Percentiles rank a stretch among this genome's conserved stretches.
Conservation (phyloP, 2,888 invertebrate species). For the Hemaris fuciformis region DNA sequence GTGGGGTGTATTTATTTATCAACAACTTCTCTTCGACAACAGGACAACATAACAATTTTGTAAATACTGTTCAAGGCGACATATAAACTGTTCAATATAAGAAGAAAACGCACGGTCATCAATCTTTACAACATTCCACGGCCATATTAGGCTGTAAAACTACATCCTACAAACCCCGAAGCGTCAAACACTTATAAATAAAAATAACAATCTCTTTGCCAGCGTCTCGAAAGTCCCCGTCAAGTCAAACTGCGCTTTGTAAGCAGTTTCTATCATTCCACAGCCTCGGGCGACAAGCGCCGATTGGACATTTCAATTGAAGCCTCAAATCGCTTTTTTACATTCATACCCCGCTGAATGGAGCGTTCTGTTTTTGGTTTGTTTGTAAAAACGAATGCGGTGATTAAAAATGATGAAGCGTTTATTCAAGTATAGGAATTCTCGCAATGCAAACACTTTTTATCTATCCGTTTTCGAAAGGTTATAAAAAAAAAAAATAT, state of each 20-base stretch:
- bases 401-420: not conserved
- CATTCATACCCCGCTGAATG: not conserved
- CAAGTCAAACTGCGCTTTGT: not conserved
- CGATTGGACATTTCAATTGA: conserved; percentile 26
- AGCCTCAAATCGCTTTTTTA: conserved; percentile 22
- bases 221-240: not conserved
- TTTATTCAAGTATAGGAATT: too few relatives aligned
- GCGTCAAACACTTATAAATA: not conserved
- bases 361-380: not conserved
- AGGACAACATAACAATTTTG: too few relatives aligned
- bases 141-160: too few relatives aligned
- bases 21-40: too few relatives aligned
- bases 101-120: not conserved
- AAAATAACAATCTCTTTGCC: not conserved
- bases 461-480: too few relatives aligned
- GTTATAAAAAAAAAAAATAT: too few relatives aligned
- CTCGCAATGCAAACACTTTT: too few relatives aligned
- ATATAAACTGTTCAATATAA: too few relatives aligned
- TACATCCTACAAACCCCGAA: not conserved
- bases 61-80: too few relatives aligned
- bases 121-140: not conserved
- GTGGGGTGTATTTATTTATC: too few relatives aligned
- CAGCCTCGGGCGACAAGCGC: not conserved
- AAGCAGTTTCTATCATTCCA: not conserved
- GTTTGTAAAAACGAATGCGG: not conserved